These are phyloP conservation scores for Octomys mimax DNA, from an alignment of 2,797 vertebrate species.

Conservation along the genomic window DNA sequence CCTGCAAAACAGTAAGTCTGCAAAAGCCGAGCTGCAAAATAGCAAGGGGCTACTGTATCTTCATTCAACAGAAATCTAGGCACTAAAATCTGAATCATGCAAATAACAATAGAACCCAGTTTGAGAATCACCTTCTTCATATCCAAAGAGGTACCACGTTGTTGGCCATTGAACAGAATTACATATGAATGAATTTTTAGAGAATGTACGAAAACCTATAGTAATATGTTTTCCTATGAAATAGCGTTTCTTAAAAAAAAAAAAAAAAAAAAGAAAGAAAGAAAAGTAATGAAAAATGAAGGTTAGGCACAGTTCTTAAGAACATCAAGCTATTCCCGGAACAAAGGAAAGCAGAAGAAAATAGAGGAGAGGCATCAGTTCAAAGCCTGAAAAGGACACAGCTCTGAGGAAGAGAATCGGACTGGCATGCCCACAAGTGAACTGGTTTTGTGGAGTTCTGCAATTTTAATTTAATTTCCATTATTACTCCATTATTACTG, in stretches of 20 bases:
- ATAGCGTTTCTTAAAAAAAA: neutral
- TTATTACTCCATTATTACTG: no score
- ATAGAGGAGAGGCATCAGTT: neutral
- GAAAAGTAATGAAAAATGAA: neutral
- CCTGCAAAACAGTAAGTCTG: no score
- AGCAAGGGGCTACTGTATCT: neutral
- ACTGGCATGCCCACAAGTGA: neutral
- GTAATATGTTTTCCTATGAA: conserved; percentile 10
- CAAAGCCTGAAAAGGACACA: neutral
- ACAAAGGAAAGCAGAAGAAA: neutral
- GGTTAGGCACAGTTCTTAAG: neutral
- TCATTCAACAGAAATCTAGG: neutral
- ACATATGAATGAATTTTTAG: conserved; percentile 36
- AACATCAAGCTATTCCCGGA: neutral
- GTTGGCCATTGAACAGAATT: conserved; percentile 13
- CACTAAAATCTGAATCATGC: neutral
- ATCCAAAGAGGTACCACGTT: neutral
- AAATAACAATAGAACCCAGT: neutral
- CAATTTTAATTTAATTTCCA: no score
- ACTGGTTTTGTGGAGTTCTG: neutral
- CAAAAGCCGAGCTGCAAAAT: no score
- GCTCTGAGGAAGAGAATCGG: neutral
- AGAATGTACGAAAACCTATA: neutral
- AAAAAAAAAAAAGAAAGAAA: no score
- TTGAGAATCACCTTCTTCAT: neutral